Evolutionary conservation across 2,113 vertebrate genomes (phyloP).

Genomic region (Antigone vipio): DNA sequence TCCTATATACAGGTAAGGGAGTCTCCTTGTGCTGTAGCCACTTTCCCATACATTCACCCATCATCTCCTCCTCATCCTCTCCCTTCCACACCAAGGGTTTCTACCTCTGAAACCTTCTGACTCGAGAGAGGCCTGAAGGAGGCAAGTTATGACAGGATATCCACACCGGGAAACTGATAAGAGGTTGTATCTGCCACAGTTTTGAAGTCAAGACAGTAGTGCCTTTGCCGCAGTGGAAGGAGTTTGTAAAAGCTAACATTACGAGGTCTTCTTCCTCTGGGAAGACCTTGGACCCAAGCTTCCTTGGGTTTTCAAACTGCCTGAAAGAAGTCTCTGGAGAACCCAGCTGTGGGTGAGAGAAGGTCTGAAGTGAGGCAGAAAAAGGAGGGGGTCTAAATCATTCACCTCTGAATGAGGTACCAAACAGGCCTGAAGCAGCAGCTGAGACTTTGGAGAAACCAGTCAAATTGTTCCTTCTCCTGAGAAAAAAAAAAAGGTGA

Average conservation of each 20-base stretch:
- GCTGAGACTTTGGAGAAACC: background rate
- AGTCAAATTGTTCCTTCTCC: background rate
- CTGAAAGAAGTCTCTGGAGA: background rate
- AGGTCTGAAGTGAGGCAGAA: background rate
- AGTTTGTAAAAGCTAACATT: background rate
- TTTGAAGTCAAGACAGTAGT: background rate
- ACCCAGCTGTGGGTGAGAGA: background rate
- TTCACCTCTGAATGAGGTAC: background rate
- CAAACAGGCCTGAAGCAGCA: background rate
- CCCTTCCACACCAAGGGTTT: background rate
- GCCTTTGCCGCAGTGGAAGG: background rate
- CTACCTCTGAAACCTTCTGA: background rate
- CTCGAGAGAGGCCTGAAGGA: background rate
- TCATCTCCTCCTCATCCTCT: background rate
- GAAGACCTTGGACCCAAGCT: background rate
- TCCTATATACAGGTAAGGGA: background rate
- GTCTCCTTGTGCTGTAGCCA: background rate
- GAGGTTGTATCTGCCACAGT: background rate
- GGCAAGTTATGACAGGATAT: background rate
- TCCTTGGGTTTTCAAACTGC: background rate
- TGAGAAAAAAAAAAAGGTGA: background rate
- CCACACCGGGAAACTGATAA: background rate
- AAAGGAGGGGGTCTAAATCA: background rate
- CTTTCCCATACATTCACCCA: background rate
- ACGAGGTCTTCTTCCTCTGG: background rate